phyloP scores from a whole-genome alignment of 2,888 invertebrate species.

The Dione juno region DNA sequence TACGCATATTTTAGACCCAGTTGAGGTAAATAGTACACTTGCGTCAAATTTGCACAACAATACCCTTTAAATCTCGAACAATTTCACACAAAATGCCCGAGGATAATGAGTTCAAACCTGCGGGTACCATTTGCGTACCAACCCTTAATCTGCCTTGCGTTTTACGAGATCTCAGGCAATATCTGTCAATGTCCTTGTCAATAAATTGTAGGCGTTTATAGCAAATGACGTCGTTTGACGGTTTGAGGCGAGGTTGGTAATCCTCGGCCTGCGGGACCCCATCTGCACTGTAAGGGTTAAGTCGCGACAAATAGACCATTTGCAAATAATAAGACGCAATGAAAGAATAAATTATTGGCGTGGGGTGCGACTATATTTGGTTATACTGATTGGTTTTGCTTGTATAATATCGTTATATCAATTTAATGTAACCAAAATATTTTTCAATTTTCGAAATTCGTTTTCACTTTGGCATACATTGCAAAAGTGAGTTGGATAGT shows the following conservation, averaged over 20 bases:
- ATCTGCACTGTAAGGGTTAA: conserved; percentile 81
- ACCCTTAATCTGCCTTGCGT: conserved; percentile 80
- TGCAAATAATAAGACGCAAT: conserved; percentile 83
- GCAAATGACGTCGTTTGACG: conserved; percentile 80
- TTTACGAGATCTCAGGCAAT: conserved; percentile 79
- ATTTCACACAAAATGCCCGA: conserved; percentile 62
- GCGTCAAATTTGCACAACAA: conserved; percentile 61
- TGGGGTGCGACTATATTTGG: conserved; percentile 48
- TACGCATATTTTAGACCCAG: conserved; percentile 18
- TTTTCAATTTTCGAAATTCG: no score
- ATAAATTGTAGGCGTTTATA: conserved; percentile 80
- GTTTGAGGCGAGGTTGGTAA: conserved; percentile 74
- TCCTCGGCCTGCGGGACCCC: conserved; percentile 77
- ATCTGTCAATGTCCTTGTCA: conserved; percentile 83
- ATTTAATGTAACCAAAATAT: background rate
- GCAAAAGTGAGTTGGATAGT: no score
- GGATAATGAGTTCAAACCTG: conserved; percentile 69
- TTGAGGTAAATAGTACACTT: conserved; percentile 40
- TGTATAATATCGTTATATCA: background rate
- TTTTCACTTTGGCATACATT: no score
- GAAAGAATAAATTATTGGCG: conserved; percentile 81
- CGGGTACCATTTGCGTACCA: conserved; percentile 77
- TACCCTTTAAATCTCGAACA: conserved; percentile 58
- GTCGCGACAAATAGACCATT: conserved; percentile 83
- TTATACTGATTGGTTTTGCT: conserved; percentile 3